Base-by-base conservation (phyloP, 1,140 invertebrate species). In the Globodera rostochiensis region DNA sequence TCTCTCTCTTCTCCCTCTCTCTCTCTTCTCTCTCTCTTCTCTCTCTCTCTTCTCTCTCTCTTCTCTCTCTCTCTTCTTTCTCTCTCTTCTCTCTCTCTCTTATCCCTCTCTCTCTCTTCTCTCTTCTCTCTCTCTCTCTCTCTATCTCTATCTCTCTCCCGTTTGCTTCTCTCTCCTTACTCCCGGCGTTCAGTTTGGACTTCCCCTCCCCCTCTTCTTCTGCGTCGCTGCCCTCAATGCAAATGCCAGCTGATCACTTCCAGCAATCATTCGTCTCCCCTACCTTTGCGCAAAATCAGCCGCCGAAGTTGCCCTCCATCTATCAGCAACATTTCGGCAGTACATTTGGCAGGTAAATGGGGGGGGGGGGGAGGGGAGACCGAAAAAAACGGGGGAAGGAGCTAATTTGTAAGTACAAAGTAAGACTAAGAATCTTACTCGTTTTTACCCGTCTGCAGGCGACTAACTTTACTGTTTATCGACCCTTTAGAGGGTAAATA, bases 251-350 rank as follows among this genome's bases (percentile, higher is more conserved):
- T 45, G 69, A 71, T 45, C 69, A 71, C 6, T 71, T 47, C 69
- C 69, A 25, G n/a, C 69, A 71, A 47, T 36, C 25, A 11, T 71
- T 71, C 46, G 69, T 36, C 36, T 64, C 57, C 11, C 57, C 57
- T 6, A 19, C 11, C 0, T 64, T 64, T 64, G 57, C 57, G 57
- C 57, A 64, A 13, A 71, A 47, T 71, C 13, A 15, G 60, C 25
- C 69, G 69, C 69, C 69, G 11, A 36, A 36, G 19, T 45, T 71
- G 69, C 11, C 69, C 36, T 71, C 69, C 25, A 71, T 71, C n/a
- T 71, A 71, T 47, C 69, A 71, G 25, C 69, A 71, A 47, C 69
- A 71, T 6, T 47, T 71, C 4, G 69, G 69, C 69, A 71, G 3
- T 47, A 11, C 69, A 19, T 11, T 71, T 71, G 36, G 25, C 69